Evolutionary conservation across 2,797 vertebrate genomes (phyloP).

Genomic region (Poecilia velifera): DNA sequence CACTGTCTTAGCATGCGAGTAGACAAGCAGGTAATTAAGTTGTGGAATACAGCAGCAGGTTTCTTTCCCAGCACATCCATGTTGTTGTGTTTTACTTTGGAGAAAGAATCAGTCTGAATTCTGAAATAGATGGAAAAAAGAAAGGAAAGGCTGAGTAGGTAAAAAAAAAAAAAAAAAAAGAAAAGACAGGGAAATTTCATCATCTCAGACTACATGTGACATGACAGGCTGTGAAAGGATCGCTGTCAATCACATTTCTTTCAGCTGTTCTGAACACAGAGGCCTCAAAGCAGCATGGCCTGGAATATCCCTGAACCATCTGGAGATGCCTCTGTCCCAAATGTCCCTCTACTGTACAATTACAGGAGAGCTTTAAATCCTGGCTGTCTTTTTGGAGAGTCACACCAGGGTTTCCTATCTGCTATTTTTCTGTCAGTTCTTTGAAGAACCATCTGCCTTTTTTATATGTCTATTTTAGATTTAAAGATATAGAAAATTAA

Average conservation of each 20-base stretch:
- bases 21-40: neutral
- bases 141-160: conserved; percentile 7
- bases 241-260: conserved; percentile 56
- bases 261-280: conserved; percentile 27
- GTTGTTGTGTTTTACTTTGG: neutral
- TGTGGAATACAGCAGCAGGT: neutral
- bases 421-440: neutral
- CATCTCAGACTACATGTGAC: conserved; percentile 44
- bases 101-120: neutral
- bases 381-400: neutral
- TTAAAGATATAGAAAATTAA: neutral
- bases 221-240: conserved; percentile 60
- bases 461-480: neutral
- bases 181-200: conserved; percentile 8
- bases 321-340: conserved; percentile 1
- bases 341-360: neutral
- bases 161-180: conserved; percentile 7
- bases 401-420: neutral
- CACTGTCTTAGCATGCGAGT: neutral
- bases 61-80: neutral
- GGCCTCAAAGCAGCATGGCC: neutral
- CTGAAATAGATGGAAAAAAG: neutral
- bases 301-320: neutral
- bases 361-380: neutral
- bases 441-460: neutral